Percentiles rank a stretch among this genome's conserved stretches.
Evolutionary conservation across 2,888 invertebrate genomes (phyloP).

Genomic region (Hydroisotoma schaefferi): DNA sequence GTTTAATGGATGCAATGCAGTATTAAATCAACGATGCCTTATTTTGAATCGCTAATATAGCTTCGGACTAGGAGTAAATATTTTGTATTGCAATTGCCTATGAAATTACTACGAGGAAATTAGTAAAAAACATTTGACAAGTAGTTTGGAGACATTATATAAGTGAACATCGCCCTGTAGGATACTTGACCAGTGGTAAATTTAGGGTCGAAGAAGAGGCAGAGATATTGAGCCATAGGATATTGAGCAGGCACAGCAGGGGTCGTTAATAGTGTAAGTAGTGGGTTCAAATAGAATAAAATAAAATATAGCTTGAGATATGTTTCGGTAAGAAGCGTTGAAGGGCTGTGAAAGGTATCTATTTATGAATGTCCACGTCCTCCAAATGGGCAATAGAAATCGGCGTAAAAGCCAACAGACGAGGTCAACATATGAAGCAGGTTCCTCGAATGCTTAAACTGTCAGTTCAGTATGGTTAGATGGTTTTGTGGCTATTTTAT

Average conservation of each 20-base stretch:
- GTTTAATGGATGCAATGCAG: too few relatives aligned
- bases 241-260: neutral
- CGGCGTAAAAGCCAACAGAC: constrained; percentile 8
- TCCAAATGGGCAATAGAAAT: constrained; percentile 7
- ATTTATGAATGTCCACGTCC: constrained; percentile 13
- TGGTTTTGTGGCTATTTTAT: constrained; percentile 15
- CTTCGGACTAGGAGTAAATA: neutral
- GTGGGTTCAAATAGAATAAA: neutral
- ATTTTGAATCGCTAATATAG: too few relatives aligned
- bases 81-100: neutral
- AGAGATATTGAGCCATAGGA: constrained; percentile 1
- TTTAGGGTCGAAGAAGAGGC: neutral
- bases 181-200: too few relatives aligned
- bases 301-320: constrained; percentile 6
- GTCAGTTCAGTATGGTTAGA: constrained; percentile 13
- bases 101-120: neutral
- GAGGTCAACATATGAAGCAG: constrained; percentile 1
- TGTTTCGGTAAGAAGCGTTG: neutral
- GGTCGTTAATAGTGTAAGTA: constrained; percentile 10
- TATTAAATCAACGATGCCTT: too few relatives aligned
- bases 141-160: neutral
- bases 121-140: neutral
- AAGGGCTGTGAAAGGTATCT: constrained; percentile 11
- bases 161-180: neutral
- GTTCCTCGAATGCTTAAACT: constrained; percentile 9